phyloP scores from a whole-genome alignment of 2,797 vertebrate genomes.

The Eutrigla gurnardus region DNA sequence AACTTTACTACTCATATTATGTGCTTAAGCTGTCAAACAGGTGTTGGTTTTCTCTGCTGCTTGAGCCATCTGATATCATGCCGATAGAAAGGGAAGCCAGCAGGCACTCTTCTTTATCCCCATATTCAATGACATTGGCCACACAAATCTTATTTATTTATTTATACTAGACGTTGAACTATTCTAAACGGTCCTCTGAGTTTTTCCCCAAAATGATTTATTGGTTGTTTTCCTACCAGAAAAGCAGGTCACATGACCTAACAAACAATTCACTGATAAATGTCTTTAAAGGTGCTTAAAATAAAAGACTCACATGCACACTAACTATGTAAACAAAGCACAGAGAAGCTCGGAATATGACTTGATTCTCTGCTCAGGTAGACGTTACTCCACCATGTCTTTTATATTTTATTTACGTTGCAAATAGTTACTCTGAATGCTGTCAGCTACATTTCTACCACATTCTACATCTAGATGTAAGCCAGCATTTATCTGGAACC shows the following conservation, averaged over 20 bases:
- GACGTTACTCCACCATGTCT: background rate
- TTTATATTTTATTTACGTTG: background rate
- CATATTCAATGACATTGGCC: conserved; percentile 17
- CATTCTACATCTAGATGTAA: background rate
- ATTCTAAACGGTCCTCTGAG: background rate
- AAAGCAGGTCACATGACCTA: background rate
- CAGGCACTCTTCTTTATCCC: background rate
- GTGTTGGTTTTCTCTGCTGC: conserved; percentile 10
- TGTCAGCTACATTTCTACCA: conserved; percentile 10
- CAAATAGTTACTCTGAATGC: background rate
- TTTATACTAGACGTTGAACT: background rate
- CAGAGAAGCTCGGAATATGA: background rate
- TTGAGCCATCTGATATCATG: conserved; percentile 11
- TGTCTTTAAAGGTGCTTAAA: background rate
- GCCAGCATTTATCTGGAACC: conserved; percentile 1
- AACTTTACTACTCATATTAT: background rate
- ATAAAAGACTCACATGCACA: background rate
- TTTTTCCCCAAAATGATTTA: background rate
- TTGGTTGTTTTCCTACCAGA: background rate
- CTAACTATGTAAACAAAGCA: background rate
- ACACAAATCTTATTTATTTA: background rate
- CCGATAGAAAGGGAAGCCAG: background rate
- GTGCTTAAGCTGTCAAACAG: background rate
- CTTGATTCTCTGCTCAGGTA: too few species aligned
- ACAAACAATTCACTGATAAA: background rate